A percentile compares a stretch with the other conserved stretches of the same genome.
These are phyloP conservation scores for Anoplophora glabripennis DNA, from an alignment of 1,140 invertebrate genomes.

Conservation along the genomic window DNA sequence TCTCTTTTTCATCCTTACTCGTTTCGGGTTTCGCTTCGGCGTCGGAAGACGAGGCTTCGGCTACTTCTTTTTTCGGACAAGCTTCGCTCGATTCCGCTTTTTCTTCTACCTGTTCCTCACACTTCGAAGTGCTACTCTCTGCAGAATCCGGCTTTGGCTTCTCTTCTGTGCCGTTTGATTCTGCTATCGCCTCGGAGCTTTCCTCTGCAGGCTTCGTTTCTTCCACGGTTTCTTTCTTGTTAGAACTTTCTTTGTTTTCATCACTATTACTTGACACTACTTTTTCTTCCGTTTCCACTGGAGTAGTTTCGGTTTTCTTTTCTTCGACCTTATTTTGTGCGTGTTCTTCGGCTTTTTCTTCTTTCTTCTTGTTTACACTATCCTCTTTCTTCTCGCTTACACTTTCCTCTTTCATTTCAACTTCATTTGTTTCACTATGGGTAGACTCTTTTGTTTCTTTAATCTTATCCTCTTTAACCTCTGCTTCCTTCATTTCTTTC, in stretches of 20 bases:
- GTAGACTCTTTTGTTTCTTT: slow-evolving; percentile 5
- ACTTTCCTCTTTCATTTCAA: slow-evolving; percentile 7
- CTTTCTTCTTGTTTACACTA: slow-evolving; percentile 12
- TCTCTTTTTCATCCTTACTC: slow-evolving; percentile 19
- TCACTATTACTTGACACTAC: too few species aligned
- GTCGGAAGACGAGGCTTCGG: not conserved
- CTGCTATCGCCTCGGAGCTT: not conserved
- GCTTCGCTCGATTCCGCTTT: slow-evolving; percentile 1
- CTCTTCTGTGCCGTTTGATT: slow-evolving; percentile 5
- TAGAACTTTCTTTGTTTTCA: too few species aligned
- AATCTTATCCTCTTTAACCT: not conserved
- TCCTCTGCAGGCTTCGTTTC: not conserved
- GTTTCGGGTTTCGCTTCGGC: not conserved
- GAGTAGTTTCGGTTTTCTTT: too few species aligned
- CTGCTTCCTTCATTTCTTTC: slow-evolving; percentile 1
- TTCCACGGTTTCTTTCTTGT: not conserved
- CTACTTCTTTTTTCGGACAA: not conserved
- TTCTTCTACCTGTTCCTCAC: not conserved
- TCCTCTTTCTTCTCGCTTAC: not conserved
- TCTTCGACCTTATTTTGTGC: not conserved
- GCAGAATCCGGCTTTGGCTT: not conserved
- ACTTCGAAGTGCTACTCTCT: too few species aligned
- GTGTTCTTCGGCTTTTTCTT: slow-evolving; percentile 4
- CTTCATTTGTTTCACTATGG: slow-evolving; percentile 3
- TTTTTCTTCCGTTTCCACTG: too few species aligned